A percentile compares a stretch with the other conserved stretches of the same genome.
Conservation (phyloP, 2,888 invertebrate species). For the Pherbina coryleti region DNA sequence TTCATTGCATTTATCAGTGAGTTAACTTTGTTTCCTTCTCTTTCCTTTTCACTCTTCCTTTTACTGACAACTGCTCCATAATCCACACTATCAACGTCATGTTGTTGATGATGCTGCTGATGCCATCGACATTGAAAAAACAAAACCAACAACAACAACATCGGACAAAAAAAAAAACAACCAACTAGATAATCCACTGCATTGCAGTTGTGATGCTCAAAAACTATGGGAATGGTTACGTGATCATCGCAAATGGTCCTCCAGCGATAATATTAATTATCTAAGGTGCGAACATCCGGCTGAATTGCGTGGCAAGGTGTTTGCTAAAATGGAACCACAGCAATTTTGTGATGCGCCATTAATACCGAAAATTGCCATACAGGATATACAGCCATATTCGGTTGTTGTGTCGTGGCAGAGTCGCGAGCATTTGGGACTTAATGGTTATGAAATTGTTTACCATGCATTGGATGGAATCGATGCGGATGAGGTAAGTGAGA, state of each 20-base stretch:
- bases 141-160: slow-evolving; percentile 37
- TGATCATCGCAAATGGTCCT: slow-evolving; percentile 81
- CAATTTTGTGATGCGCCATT: slow-evolving; percentile 88
- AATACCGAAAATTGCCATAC: slow-evolving; percentile 85
- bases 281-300: slow-evolving; percentile 87
- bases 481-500: slow-evolving; percentile 49
- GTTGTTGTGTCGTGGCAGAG: slow-evolving; percentile 91
- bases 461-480: slow-evolving; percentile 75
- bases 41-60: slow-evolving; percentile 4
- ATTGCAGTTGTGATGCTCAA: slow-evolving; percentile 90
- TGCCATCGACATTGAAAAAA: slow-evolving; percentile 28
- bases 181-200: slow-evolving; percentile 84
- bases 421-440: slow-evolving; percentile 86
- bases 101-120: slow-evolving; percentile 7
- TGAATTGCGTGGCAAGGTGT: slow-evolving; percentile 80
- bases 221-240: slow-evolving; percentile 94
- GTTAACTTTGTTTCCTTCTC: background rate
- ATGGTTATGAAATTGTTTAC: slow-evolving; percentile 88
- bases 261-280: slow-evolving; percentile 69
- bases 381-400: slow-evolving; percentile 89
- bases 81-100: slow-evolving; percentile 15
- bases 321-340: slow-evolving; percentile 81
- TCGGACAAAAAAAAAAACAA: slow-evolving; percentile 15
- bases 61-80: background rate
- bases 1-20: slow-evolving; percentile 2